These are phyloP conservation scores for Motacilla tschutschensis DNA, from an alignment of 2,113 vertebrate species.

Conservation along the genomic window DNA sequence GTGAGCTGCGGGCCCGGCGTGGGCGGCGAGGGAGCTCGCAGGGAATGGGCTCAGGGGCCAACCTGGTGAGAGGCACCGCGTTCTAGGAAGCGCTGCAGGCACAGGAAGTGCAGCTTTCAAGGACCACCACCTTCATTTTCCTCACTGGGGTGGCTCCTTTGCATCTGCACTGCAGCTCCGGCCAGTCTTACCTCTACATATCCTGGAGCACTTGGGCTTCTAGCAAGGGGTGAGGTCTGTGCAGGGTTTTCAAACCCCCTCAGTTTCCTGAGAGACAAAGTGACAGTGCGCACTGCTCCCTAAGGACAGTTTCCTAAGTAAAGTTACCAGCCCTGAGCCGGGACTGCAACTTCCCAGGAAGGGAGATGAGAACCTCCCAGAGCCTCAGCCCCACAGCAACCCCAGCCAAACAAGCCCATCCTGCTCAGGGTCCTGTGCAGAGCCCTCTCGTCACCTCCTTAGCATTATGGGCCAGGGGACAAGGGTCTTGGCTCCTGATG, in stretches of 20 bases:
- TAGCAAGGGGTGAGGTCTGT: background rate
- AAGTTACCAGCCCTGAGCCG: background rate
- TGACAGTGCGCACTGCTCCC: background rate
- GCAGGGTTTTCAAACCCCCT: background rate
- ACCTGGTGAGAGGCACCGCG: fast-evolving
- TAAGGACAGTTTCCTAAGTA: background rate
- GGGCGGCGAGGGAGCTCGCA: background rate
- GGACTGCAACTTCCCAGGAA: background rate
- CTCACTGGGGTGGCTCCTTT: background rate
- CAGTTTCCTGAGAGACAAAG: fast-evolving
- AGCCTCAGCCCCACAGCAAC: background rate
- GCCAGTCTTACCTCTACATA: fast-evolving
- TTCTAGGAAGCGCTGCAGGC: background rate
- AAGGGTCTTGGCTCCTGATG: background rate
- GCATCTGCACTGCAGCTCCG: background rate
- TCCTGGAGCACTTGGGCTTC: background rate
- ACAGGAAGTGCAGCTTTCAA: background rate
- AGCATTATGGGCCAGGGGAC: background rate
- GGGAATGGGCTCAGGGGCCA: background rate
- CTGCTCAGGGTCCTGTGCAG: background rate
- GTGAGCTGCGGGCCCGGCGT: fast-evolving
- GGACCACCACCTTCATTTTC: fast-evolving
- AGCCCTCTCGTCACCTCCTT: background rate
- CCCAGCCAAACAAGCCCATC: background rate
- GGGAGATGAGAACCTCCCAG: background rate